Percentiles rank a stretch among this genome's conserved stretches.
Evolutionary conservation across 1,140 invertebrate species (phyloP).

Genomic region (Macrotrachela quadricornifera): DNA sequence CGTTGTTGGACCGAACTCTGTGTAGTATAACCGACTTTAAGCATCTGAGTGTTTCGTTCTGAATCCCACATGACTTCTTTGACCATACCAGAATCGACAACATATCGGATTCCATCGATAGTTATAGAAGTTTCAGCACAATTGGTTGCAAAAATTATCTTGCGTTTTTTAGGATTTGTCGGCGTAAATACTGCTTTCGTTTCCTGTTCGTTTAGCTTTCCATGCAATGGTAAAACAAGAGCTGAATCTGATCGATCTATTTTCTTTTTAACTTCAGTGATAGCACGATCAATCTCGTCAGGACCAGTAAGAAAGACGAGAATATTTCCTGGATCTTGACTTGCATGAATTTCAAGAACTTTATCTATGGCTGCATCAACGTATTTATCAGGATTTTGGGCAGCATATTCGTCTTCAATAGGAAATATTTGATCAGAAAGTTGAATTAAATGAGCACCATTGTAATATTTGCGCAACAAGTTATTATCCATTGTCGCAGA

Average conservation of each 20-base stretch:
- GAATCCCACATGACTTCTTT: conserved; percentile 75
- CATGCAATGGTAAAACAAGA: conserved; percentile 67
- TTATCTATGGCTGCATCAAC: no score
- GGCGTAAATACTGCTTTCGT: conserved; percentile 61
- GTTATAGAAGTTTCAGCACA: conserved; percentile 90
- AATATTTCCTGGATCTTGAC: conserved; percentile 46
- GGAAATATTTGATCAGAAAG: no score
- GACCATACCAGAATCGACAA: conserved; percentile 89
- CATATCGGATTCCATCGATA: conserved; percentile 63
- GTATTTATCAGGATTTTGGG: no score
- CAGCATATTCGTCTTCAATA: no score
- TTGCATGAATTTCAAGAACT: no score
- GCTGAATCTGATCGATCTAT: conserved; percentile 7
- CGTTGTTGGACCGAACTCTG: conserved; percentile 71
- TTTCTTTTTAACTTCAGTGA: conserved; percentile 16
- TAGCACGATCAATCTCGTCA: conserved; percentile 62
- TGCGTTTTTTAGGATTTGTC: conserved; percentile 46
- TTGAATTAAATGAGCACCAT: no score
- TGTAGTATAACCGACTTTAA: conserved; percentile 61
- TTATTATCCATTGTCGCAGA: no score
- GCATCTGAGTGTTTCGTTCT: conserved; percentile 48
- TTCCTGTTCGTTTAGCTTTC: conserved; percentile 55
- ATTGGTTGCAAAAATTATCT: conserved; percentile 84
- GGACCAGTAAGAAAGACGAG: conserved; percentile 78
- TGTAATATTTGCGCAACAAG: no score